phyloP scores from a whole-genome alignment of 2,797 vertebrate species.

The Ceyx erithaca region DNA sequence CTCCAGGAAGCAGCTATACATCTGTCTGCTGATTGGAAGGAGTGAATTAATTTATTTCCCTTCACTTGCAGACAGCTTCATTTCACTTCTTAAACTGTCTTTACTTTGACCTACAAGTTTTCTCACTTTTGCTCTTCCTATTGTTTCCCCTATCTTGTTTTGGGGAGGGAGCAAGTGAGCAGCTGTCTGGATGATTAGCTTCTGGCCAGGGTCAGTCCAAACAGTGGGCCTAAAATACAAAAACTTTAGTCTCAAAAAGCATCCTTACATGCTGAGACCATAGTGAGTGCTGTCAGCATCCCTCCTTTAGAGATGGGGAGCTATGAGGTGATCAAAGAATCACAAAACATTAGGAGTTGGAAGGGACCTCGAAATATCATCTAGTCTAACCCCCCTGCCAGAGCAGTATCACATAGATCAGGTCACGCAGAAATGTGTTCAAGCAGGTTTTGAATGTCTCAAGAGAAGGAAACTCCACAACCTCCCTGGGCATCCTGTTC shows the following conservation, averaged over 20 bases:
- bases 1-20: neutral
- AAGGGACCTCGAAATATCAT: too few species aligned
- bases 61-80: neutral
- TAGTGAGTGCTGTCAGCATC: neutral
- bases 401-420: too few species aligned
- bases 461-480: too few species aligned
- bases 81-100: neutral
- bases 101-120: neutral
- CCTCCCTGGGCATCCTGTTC: too few species aligned
- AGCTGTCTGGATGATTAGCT: neutral
- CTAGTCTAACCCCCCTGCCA: too few species aligned
- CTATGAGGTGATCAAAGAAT: neutral
- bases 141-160: neutral
- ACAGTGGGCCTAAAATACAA: neutral
- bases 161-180: neutral
- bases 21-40: neutral
- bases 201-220: neutral
- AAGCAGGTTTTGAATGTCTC: too few species aligned
- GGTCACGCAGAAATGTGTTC: too few species aligned
- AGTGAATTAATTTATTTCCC: neutral
- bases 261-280: accelerated
- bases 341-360: too few species aligned
- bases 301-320: neutral
- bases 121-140: neutral
- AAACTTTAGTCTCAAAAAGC: neutral